phyloP scores from a whole-genome alignment of 1,140 invertebrate species.

The Chionoecetes opilio region DNA sequence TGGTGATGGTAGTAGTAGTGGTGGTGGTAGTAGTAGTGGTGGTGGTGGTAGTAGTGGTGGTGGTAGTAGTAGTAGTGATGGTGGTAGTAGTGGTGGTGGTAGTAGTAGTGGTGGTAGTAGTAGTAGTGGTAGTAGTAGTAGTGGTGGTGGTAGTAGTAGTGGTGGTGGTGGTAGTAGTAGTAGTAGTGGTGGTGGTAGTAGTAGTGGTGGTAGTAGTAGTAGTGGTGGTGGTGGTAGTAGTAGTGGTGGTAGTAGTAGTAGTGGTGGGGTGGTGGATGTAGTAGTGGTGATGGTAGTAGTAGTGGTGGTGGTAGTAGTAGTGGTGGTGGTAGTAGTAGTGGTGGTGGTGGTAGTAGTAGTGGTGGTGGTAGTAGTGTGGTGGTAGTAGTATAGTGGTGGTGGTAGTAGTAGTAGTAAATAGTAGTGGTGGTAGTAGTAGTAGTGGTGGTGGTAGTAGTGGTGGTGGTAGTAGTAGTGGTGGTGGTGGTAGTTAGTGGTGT shows the following conservation, averaged over 20 bases:
- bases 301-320: too few relatives aligned
- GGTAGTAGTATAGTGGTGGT: neutral
- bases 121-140: neutral
- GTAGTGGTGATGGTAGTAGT: too few relatives aligned
- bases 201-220: neutral
- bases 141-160: neutral
- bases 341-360: too few relatives aligned
- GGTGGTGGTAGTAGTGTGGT: too few relatives aligned
- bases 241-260: neutral
- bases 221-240: neutral
- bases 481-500: too few relatives aligned
- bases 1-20: neutral
- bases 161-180: neutral
- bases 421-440: too few relatives aligned
- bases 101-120: neutral
- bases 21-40: neutral
- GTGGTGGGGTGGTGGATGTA: too few relatives aligned
- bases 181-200: neutral
- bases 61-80: neutral
- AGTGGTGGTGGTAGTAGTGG: too few relatives aligned
- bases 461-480: too few relatives aligned
- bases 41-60: neutral
- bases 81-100: neutral
- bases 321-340: too few relatives aligned
- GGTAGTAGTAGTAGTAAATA: too few relatives aligned